These are phyloP conservation scores for Erithacus rubecula DNA, from an alignment of 2,797 vertebrate species.

Conservation along the genomic window DNA sequence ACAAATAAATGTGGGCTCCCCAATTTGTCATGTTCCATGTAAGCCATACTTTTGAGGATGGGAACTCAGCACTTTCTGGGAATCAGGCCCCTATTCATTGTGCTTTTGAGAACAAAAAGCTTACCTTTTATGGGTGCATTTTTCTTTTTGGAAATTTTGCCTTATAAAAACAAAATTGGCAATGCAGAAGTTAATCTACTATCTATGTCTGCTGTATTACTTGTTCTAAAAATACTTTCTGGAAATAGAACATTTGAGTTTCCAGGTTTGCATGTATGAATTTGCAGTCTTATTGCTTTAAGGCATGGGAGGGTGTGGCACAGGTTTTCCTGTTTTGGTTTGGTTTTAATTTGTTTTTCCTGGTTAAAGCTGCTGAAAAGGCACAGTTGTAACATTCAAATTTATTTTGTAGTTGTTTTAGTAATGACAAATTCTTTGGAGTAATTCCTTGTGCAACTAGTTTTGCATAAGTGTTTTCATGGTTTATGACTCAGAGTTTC, in stretches of 20 bases:
- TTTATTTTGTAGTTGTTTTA: background rate
- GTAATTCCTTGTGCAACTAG: background rate
- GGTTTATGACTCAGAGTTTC: conserved; percentile 16
- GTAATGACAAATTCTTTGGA: background rate
- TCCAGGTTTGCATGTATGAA: background rate
- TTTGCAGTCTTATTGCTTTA: background rate
- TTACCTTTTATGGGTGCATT: background rate
- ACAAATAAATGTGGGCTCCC: background rate
- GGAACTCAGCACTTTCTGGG: background rate
- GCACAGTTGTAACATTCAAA: background rate
- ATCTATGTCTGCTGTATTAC: background rate
- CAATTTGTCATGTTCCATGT: fast-evolving
- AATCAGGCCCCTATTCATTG: background rate
- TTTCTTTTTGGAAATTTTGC: background rate
- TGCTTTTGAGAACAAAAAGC: background rate
- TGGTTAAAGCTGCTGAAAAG: background rate
- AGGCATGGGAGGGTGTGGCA: background rate
- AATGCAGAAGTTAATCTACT: background rate
- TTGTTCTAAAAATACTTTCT: background rate
- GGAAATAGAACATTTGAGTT: background rate
- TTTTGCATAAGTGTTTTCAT: conserved; percentile 4
- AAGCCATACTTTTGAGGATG: background rate
- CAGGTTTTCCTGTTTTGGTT: background rate
- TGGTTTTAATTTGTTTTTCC: background rate
- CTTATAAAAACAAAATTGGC: background rate